These are phyloP conservation scores for Synergus japonicus DNA, from an alignment of 2,888 invertebrate species.

Conservation along the genomic window DNA sequence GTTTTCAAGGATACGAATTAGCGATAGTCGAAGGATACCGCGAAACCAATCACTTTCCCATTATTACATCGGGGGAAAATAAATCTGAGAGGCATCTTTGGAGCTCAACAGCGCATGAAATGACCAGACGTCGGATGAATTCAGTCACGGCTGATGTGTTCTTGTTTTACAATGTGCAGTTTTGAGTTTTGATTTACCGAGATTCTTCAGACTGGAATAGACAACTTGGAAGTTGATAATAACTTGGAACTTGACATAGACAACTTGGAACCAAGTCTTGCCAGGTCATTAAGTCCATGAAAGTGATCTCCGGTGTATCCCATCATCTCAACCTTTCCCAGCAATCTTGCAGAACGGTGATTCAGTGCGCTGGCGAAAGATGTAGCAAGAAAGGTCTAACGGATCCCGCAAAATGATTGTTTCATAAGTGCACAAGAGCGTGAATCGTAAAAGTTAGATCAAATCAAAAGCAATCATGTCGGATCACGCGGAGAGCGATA, in stretches of 20 bases:
- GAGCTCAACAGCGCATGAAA: constrained; percentile 35
- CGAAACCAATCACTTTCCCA: constrained; percentile 38
- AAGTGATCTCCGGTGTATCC: background rate
- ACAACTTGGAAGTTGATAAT: too few species aligned
- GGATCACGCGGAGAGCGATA: constrained; percentile 72
- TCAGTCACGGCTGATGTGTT: constrained; percentile 8
- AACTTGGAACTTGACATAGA: too few species aligned
- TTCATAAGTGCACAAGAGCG: background rate
- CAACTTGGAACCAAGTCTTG: background rate
- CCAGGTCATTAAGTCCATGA: background rate
- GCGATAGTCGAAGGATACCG: constrained; percentile 24
- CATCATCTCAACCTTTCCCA: background rate
- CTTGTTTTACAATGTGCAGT: background rate
- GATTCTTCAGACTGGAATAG: background rate
- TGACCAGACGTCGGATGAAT: constrained; percentile 29
- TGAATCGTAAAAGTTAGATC: constrained; percentile 16
- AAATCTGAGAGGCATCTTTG: constrained; percentile 10
- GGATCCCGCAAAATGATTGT: background rate
- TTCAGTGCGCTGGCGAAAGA: background rate
- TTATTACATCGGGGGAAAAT: background rate
- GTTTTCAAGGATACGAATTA: constrained; percentile 32
- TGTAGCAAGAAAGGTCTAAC: constrained; percentile 15
- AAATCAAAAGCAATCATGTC: constrained; percentile 62
- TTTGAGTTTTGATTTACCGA: background rate
- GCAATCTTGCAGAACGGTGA: background rate